Evolutionary conservation across 2,113 vertebrate species (phyloP).

Genomic region (Argyrosomus japonicus): DNA sequence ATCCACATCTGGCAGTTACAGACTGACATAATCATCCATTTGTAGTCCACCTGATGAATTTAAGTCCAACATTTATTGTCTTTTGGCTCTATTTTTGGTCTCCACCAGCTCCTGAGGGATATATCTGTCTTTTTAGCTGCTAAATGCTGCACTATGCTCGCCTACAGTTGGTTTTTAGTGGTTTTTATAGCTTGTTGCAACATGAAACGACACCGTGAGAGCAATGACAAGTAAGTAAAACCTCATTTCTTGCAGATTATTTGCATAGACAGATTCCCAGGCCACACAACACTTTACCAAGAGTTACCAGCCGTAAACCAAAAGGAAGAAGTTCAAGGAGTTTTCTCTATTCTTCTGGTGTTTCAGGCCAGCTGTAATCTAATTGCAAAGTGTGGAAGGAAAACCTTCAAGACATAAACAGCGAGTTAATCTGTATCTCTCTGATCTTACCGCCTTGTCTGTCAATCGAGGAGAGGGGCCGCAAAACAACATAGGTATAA

Average conservation of each 20-base stretch:
- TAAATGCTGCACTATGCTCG: not conserved
- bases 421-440: constrained; percentile 65
- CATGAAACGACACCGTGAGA: not conserved
- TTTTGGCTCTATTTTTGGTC: not conserved
- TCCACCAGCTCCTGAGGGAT: not conserved
- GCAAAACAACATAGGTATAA: constrained; percentile 72
- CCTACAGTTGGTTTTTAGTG: not conserved
- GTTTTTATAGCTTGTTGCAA: not conserved
- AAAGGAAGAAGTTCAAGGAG: not conserved
- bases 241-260: not conserved
- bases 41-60: not conserved
- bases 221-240: not conserved
- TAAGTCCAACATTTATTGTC: not conserved
- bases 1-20: not conserved
- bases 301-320: not conserved
- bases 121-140: not conserved
- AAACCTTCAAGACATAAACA: constrained; percentile 51
- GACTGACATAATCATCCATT: not conserved
- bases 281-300: not conserved
- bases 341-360: constrained; percentile 1
- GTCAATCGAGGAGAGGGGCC: constrained; percentile 67
- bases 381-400: constrained; percentile 60
- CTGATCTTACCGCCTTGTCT: constrained; percentile 74
- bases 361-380: constrained; percentile 55
- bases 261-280: not conserved